phyloP scores from a whole-genome alignment of 2,888 invertebrate genomes.

The Bhutanitis thaidina region DNA sequence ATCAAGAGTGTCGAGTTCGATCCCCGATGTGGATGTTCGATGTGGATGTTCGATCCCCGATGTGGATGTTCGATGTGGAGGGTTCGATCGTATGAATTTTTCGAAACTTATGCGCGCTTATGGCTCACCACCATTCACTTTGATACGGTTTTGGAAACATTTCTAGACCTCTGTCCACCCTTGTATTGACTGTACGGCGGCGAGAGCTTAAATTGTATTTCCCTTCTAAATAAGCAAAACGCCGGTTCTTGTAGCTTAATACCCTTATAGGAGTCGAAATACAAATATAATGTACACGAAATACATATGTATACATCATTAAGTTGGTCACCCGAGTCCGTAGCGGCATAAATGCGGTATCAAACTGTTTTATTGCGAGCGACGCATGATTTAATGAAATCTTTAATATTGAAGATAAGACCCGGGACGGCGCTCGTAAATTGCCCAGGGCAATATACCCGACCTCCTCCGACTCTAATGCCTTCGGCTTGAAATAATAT shows the following conservation, averaged over 20 bases:
- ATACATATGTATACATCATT: slow-evolving; percentile 57
- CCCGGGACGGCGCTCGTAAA: slow-evolving; percentile 51
- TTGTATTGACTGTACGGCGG: no score
- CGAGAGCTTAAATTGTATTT: no score
- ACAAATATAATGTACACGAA: neutral
- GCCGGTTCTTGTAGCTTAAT: neutral
- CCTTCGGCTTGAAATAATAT: slow-evolving; percentile 40
- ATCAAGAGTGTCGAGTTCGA: no score
- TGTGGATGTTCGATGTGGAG: no score
- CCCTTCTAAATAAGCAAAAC: no score
- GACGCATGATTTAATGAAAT: slow-evolving; percentile 77
- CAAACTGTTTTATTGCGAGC: slow-evolving; percentile 76
- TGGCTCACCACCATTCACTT: no score
- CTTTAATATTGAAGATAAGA: slow-evolving; percentile 75
- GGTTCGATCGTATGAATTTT: no score
- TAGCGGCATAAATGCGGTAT: slow-evolving; percentile 64
- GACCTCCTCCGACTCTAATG: slow-evolving; percentile 32
- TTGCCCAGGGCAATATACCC: slow-evolving; percentile 56
- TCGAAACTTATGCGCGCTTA: no score
- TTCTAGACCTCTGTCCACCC: no score
- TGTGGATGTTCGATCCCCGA: no score
- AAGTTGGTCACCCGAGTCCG: slow-evolving; percentile 66
- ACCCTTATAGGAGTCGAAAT: neutral
- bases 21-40: no score
- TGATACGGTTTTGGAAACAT: no score